Conservation (phyloP, 2,113 vertebrate genomes). For the Syngnathoides biaculeatus region DNA sequence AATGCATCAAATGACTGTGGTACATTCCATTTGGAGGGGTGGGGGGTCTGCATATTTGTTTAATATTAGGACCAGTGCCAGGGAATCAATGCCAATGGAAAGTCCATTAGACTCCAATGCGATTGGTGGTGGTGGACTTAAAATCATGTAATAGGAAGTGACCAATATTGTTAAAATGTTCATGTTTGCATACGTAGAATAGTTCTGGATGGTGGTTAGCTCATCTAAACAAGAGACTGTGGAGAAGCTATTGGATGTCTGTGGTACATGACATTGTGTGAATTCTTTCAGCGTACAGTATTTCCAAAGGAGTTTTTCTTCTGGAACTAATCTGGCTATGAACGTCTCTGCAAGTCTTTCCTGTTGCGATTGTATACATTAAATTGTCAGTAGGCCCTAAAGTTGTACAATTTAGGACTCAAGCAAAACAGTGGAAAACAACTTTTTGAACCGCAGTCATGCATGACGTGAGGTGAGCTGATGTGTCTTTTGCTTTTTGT, state of each 20-base stretch:
- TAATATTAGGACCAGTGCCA: neutral
- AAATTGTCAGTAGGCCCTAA: neutral
- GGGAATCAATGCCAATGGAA: neutral
- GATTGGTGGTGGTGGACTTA: neutral
- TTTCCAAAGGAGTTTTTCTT: neutral
- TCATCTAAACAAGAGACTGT: neutral
- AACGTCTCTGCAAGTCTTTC: too few species aligned
- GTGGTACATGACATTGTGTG: neutral
- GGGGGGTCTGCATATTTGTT: neutral
- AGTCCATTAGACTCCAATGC: neutral
- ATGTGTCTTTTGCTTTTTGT: too few species aligned
- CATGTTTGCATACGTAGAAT: neutral
- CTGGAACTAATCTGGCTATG: neutral
- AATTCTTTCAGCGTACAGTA: neutral
- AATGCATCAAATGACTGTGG: neutral
- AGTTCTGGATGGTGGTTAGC: conserved; percentile 2
- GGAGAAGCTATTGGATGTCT: neutral
- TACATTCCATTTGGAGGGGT: neutral
- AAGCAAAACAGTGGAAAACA: too few species aligned
- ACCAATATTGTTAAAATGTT: neutral
- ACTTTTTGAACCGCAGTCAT: too few species aligned
- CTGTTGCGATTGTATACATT: neutral
- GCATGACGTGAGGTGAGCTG: too few species aligned
- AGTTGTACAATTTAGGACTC: too few species aligned
- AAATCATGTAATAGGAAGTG: neutral